Base-by-base conservation (phyloP, 2,888 invertebrate genomes). In the Melanotus villosus region DNA sequence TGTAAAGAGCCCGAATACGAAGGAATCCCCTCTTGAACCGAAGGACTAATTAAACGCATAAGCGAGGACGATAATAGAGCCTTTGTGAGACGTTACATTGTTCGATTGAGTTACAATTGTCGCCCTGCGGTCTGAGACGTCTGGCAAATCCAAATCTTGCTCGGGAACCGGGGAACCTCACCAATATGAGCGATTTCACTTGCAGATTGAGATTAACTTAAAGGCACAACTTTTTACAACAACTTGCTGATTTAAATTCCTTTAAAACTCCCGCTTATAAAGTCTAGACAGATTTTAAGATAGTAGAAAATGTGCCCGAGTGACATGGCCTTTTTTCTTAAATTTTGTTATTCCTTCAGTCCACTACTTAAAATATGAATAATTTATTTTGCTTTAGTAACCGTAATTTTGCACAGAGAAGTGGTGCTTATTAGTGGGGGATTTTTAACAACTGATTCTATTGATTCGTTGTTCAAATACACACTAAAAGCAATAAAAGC, bases 21-120 rank as follows among this genome's bases (percentile, higher is more conserved):
- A 68, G 60, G 57, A 60, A 57, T 60, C 71, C 72, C 75, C 73
- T 73, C 34, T 63, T 52, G 71, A 77, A 75, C 73, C 67, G 67
- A 65, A 65, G 76, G 76, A 79, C 78, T 79, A 80, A 80, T 80
- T 80, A 79, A 77, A 77, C 75, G 77, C 75, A 79, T 78, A 74
- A 74, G 77, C 78, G 77, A 74, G 70, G 74, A 75, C 69, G 76
- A 79, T 78, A 79, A 79, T 79, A 73, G 76, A 73, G 75, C 73
- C 76, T 79, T 80, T 79, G 78, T 79, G 74, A 65, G 60, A 57
- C 45, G 71, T 73, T 73, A 73, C 76, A 78, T 77, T 77, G 76
- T 78, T 76, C 75, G 76, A 75, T 75, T 69, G 72, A 74, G 75
- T 73, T 75, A 76, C 76, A 76, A 77, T 77, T 76, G 76, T 76